Evolutionary conservation across 2,797 vertebrate species (phyloP).

Genomic region (Onychomys torridus): DNA sequence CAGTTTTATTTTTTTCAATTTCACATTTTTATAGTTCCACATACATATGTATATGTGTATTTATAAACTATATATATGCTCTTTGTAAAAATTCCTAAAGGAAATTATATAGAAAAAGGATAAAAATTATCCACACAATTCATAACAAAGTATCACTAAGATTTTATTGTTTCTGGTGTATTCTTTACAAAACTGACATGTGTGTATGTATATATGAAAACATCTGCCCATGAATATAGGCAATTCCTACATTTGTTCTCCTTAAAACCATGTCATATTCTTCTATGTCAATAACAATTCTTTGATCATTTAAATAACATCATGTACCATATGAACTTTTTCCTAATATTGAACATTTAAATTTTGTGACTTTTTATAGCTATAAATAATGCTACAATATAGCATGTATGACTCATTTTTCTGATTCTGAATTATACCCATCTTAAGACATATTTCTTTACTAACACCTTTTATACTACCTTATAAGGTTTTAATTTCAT

Average conservation of each 20-base stretch:
- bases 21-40: background rate
- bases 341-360: background rate
- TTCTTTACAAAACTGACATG: background rate
- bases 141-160: background rate
- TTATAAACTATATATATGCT: background rate
- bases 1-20: background rate
- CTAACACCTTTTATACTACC: background rate
- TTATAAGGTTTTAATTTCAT: background rate
- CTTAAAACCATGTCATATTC: slow-evolving; percentile 1
- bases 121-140: background rate
- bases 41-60: background rate
- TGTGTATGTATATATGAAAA: background rate
- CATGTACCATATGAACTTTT: background rate
- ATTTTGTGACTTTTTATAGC: background rate
- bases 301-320: background rate
- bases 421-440: background rate
- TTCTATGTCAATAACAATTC: background rate
- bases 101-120: background rate
- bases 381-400: background rate
- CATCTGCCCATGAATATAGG: background rate
- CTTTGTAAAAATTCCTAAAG: background rate
- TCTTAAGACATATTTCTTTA: slow-evolving; percentile 4
- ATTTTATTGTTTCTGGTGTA: background rate
- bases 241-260: background rate
- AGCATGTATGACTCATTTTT: background rate